Evolutionary conservation across 2,888 invertebrate genomes (phyloP).

Genomic region (Metacarcinus magister): DNA sequence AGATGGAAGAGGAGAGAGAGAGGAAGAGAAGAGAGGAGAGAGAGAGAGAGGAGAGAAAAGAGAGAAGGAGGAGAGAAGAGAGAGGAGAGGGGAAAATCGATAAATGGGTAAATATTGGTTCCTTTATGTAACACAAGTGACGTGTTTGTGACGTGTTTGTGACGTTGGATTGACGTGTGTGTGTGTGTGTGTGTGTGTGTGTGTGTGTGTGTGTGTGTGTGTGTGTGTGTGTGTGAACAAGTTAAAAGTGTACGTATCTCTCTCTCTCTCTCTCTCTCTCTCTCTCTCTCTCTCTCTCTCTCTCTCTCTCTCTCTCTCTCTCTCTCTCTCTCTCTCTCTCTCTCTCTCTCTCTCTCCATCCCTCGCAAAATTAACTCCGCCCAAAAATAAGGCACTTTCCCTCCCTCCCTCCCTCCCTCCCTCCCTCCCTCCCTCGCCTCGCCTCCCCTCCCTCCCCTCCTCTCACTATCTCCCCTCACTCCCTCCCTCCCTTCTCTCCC

Average conservation of each 20-base stretch:
- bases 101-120: background rate
- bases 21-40: background rate
- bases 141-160: background rate
- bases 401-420: background rate
- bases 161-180: background rate
- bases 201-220: background rate
- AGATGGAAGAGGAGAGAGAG: background rate
- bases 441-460: background rate
- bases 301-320: background rate
- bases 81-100: background rate
- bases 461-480: background rate
- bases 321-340: background rate
- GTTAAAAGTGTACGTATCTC: too few species aligned
- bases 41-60: constrained; percentile 20
- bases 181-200: constrained; percentile 8
- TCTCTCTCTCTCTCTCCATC: background rate
- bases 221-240: too few species aligned
- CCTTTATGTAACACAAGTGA: too few species aligned
- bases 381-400: background rate
- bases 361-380: background rate
- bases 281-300: background rate
- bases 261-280: background rate
- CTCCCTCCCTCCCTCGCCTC: background rate
- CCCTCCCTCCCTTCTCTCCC: background rate
- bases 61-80: background rate